Evolutionary conservation across 2,888 invertebrate genomes (phyloP).

Genomic region (Pseudoips prasinana): DNA sequence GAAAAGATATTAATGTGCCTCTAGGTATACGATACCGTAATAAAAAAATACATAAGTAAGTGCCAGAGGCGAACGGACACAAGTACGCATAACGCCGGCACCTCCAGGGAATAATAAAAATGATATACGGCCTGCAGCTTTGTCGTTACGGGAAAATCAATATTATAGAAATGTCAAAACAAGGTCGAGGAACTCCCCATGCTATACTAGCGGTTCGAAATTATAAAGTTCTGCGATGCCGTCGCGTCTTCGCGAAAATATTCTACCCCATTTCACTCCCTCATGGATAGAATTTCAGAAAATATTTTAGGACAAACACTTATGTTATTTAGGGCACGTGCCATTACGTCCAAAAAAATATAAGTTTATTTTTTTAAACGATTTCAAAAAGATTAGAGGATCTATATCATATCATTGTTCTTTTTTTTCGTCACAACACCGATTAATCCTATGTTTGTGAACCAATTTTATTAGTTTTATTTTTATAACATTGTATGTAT

Average conservation of each 20-base stretch:
- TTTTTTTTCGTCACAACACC: too few relatives aligned
- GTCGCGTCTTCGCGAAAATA: conserved; percentile 7
- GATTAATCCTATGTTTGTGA: too few relatives aligned
- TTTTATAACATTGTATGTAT: too few relatives aligned
- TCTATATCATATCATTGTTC: too few relatives aligned
- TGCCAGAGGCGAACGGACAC: conserved; percentile 49
- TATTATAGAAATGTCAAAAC: conserved; percentile 59
- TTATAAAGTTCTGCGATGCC: conserved; percentile 21
- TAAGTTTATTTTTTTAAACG: too few relatives aligned
- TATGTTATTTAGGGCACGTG: conserved; percentile 10
- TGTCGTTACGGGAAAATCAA: conserved; percentile 56
- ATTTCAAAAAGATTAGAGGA: too few relatives aligned
- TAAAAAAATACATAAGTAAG: too few relatives aligned
- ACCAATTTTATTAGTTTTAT: too few relatives aligned
- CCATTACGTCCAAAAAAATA: too few relatives aligned
- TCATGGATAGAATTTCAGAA: conserved; percentile 16
- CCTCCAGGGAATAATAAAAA: conserved; percentile 64
- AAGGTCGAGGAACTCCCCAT: conserved; percentile 37
- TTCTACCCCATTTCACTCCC: conserved; percentile 9
- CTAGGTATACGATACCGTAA: too few relatives aligned
- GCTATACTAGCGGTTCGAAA: conserved; percentile 28
- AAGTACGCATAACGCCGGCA: conserved; percentile 47
- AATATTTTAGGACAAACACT: conserved; percentile 11
- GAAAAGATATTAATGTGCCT: too few relatives aligned
- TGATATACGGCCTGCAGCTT: conserved; percentile 59